Percentiles rank a stretch among this genome's conserved stretches.
Conservation (phyloP, 2,888 invertebrate genomes). For the Thera britannica region DNA sequence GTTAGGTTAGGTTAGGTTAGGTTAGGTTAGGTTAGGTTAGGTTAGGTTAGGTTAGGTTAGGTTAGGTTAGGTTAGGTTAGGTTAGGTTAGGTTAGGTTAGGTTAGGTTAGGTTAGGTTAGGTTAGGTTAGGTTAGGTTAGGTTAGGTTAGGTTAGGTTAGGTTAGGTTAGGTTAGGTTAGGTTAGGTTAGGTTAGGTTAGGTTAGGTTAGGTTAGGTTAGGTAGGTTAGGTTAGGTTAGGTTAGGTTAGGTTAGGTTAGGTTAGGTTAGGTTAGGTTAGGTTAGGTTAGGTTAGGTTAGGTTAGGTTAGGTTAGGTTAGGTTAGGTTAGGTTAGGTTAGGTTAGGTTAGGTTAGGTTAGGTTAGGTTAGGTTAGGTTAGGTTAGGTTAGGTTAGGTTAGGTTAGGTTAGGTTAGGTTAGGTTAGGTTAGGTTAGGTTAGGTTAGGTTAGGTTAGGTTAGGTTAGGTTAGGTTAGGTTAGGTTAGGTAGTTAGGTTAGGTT, state of each 20-base stretch:
- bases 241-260: constrained; percentile 28
- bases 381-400: constrained; percentile 35
- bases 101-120: constrained; percentile 36
- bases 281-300: constrained; percentile 24
- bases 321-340: constrained; percentile 33
- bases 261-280: constrained; percentile 20
- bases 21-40: constrained; percentile 36
- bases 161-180: constrained; percentile 35
- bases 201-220: constrained; percentile 29
- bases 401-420: constrained; percentile 33
- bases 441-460: constrained; percentile 36
- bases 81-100: constrained; percentile 29
- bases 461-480: constrained; percentile 36
- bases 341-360: constrained; percentile 36
- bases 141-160: constrained; percentile 36
- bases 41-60: constrained; percentile 28
- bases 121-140: constrained; percentile 36
- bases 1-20: constrained; percentile 37
- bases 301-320: constrained; percentile 28
- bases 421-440: constrained; percentile 39
- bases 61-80: constrained; percentile 35
- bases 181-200: constrained; percentile 36
- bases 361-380: constrained; percentile 33
- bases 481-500: too few species aligned
- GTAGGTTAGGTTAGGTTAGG: constrained; percentile 30